A percentile compares a stretch with the other conserved stretches of the same genome.
Evolutionary conservation across 2,113 vertebrate genomes (phyloP).

Genomic region (Chaetodon auriga): DNA sequence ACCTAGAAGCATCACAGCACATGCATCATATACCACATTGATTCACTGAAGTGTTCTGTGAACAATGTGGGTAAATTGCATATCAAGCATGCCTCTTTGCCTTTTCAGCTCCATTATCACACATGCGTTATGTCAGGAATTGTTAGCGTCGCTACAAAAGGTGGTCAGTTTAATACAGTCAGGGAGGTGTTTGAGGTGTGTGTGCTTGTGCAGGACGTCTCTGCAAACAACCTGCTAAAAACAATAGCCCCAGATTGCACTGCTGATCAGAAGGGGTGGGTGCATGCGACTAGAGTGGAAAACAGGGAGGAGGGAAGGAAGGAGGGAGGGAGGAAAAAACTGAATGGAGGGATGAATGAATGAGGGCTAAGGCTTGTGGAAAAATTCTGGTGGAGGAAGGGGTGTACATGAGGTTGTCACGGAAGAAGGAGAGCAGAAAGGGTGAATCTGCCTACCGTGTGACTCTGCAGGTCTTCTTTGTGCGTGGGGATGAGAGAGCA

Average conservation of each 20-base stretch:
- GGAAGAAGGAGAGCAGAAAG: conserved; percentile 9
- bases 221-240: conserved; percentile 74
- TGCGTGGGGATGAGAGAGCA: conserved; percentile 30
- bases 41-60: conserved; percentile 25
- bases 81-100: conserved; percentile 2
- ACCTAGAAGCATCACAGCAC: conserved; percentile 60
- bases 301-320: conserved; percentile 54
- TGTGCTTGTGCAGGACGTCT: conserved; percentile 5
- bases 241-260: conserved; percentile 72
- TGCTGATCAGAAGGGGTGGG: conserved; percentile 62
- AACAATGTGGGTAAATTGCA: conserved; percentile 40
- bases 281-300: conserved; percentile 57
- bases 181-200: conserved; percentile 31
- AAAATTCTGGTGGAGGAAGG: background rate
- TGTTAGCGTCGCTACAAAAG: conserved; percentile 5
- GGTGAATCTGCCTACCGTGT: conserved; percentile 51
- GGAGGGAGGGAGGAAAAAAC: conserved; percentile 39
- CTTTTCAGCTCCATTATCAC: conserved; percentile 6
- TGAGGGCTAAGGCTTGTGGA: conserved; percentile 46
- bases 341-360: conserved; percentile 82
- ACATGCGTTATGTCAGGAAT: background rate
- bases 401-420: background rate
- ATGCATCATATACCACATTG: conserved; percentile 45
- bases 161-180: background rate
- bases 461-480: conserved; percentile 72